Evolutionary conservation across 2,888 invertebrate species (phyloP), one percentile per base, ranked within the genome.

Genomic region (Conchocele bisecta): DNA sequence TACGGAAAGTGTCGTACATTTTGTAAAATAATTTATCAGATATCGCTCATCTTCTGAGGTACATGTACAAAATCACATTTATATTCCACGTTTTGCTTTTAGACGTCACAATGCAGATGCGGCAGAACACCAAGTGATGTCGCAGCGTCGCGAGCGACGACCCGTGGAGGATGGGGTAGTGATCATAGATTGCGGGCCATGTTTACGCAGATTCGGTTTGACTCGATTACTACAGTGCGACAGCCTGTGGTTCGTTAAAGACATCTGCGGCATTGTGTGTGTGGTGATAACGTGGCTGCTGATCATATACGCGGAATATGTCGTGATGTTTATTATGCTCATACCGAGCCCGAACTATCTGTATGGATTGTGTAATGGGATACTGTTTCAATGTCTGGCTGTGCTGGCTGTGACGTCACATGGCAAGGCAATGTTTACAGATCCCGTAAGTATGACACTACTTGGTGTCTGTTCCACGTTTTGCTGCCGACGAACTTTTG

Each of bases 221-320:
- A 70, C 80, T 15, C 66, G 73, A 28, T 35, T 70, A 11, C 69
- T 72, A 39, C 74, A 81, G 1, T 64, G 79, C 59, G 75, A 76
- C 15, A 67, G 68, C 44, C 66, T 92, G 82, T 95, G 95, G 93
- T 95, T 95, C 90, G 94, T 96, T 67, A 94, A 93, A 87, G 96
- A 97, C 93, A 95, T 95, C 61, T 97, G 96, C 91, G 97, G 97
- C 80, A 94, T 96, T 83, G 93, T 95, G 71, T 97, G 97, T 91
- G 94, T 96, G 72, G 90, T 95, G 72, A 93, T 96, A 82, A 96
- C 96, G 42, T 97, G 96, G 91, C 90, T 93, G 57, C 95, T 96
- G 56, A 93, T 97, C 51, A 93, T 95, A 85, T 97, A 97, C 90
- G 96, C 97, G 20, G 96, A 97, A 91, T 97, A 96, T 92, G 97